These are phyloP conservation scores for Macroteleia sp. DNA, from an alignment of 2,888 invertebrate species.

Conservation along the genomic window DNA sequence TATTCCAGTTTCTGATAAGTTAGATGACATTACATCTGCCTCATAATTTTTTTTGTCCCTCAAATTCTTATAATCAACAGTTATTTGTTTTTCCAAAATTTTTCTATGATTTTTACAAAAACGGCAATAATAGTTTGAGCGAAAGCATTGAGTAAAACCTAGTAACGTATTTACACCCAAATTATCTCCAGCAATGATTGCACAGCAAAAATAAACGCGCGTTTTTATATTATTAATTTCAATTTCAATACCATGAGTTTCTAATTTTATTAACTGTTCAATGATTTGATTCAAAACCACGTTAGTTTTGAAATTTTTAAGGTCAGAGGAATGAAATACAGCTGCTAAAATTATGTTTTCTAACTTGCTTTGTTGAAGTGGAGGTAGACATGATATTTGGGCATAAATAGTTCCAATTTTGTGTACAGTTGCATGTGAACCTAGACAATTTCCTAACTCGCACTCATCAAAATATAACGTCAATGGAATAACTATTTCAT, in stretches of 20 bases:
- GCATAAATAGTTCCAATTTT: constrained; percentile 45
- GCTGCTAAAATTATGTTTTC: constrained; percentile 3
- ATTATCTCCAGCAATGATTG: no score
- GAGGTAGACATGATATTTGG: constrained; percentile 21
- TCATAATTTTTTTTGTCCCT: no score
- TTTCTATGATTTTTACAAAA: no score
- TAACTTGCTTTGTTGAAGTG: background rate
- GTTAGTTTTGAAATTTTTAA: background rate
- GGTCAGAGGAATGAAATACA: background rate
- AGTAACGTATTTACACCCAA: no score
- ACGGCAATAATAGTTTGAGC: no score
- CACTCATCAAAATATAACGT: constrained; percentile 59
- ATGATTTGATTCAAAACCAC: background rate
- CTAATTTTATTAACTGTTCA: background rate
- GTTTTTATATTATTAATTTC: background rate
- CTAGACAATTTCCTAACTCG: constrained; percentile 52
- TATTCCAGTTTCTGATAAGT: no score
- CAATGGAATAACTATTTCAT: constrained; percentile 42
- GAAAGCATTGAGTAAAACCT: no score
- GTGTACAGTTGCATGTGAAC: constrained; percentile 32
- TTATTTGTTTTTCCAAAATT: no score
- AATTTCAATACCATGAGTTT: background rate
- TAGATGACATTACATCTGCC: no score
- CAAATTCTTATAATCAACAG: no score
- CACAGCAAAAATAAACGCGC: no score